A percentile compares a stretch with the other conserved stretches of the same genome.
These are phyloP conservation scores for Salarias fasciatus DNA, from an alignment of 2,797 vertebrate genomes.

Conservation along the genomic window DNA sequence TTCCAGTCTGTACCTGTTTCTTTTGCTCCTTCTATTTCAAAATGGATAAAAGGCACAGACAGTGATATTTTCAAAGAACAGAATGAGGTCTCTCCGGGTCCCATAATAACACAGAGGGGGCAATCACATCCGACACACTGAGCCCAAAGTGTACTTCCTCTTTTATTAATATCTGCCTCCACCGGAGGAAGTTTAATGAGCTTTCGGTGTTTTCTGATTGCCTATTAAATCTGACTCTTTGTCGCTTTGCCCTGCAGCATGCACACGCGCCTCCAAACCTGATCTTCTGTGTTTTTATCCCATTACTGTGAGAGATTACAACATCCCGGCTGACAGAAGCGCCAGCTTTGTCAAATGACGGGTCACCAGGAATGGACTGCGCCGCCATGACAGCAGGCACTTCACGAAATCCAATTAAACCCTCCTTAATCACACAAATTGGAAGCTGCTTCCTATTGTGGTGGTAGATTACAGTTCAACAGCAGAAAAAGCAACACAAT, in stretches of 20 bases:
- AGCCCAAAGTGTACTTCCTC: conserved; percentile 3
- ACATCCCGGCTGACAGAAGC: not conserved
- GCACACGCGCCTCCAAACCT: conserved; percentile 1
- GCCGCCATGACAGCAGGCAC: not conserved
- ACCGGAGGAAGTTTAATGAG: conserved; percentile 38
- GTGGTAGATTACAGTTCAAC: conserved; percentile 4
- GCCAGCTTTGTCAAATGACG: not conserved
- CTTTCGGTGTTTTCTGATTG: conserved; percentile 39
- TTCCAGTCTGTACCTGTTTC: no score
- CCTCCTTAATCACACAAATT: conserved; percentile 10
- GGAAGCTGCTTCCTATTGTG: conserved; percentile 13
- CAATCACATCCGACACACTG: conserved; percentile 19
- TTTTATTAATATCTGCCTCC: conserved; percentile 24
- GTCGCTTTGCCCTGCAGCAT: conserved; percentile 4
- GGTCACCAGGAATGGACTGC: conserved; percentile 3
- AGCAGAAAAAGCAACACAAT: conserved; percentile 13
- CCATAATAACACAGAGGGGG: conserved; percentile 1
- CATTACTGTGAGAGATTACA: conserved; percentile 18
- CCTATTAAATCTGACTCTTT: conserved; percentile 30
- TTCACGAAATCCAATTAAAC: conserved; percentile 36
- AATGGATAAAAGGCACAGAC: not conserved
- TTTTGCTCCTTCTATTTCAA: conserved; percentile 7
- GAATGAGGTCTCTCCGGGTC: conserved; percentile 20
- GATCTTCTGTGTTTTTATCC: conserved; percentile 8
- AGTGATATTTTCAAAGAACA: conserved; percentile 28